Evolutionary conservation across 2,113 vertebrate species (phyloP).

Genomic region (Anolis sagrei): DNA sequence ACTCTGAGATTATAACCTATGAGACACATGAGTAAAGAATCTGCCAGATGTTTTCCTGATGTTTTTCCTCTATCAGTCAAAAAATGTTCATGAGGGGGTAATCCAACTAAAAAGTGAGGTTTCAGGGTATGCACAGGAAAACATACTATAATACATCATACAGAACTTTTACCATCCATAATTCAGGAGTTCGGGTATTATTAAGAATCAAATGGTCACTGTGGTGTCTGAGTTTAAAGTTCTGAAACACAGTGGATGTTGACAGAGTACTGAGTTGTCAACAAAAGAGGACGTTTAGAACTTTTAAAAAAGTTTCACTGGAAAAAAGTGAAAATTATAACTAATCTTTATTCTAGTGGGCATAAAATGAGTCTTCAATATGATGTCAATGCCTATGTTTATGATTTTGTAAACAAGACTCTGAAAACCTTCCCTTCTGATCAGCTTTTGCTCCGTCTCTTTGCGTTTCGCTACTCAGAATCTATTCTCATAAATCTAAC

Average conservation of each 20-base stretch:
- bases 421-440: background rate
- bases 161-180: too few relatives aligned
- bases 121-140: too few relatives aligned
- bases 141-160: too few relatives aligned
- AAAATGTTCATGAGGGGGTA: too few relatives aligned
- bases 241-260: background rate
- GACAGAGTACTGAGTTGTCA: background rate
- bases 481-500: too few relatives aligned
- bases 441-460: background rate
- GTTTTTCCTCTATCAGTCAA: too few relatives aligned
- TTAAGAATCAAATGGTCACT: background rate
- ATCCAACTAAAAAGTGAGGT: too few relatives aligned
- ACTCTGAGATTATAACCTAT: background rate
- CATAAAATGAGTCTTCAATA: background rate
- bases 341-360: background rate
- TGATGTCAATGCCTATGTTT: background rate
- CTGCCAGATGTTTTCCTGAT: too few relatives aligned
- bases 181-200: too few relatives aligned
- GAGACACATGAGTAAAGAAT: background rate
- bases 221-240: background rate
- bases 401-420: slow-evolving; percentile 13
- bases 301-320: background rate
- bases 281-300: background rate
- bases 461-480: background rate
- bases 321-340: background rate